Evolutionary conservation across 37 sponge, comb jelly and placozoan genomes (phyloP).

Genomic region (Theonella swinhoei): DNA sequence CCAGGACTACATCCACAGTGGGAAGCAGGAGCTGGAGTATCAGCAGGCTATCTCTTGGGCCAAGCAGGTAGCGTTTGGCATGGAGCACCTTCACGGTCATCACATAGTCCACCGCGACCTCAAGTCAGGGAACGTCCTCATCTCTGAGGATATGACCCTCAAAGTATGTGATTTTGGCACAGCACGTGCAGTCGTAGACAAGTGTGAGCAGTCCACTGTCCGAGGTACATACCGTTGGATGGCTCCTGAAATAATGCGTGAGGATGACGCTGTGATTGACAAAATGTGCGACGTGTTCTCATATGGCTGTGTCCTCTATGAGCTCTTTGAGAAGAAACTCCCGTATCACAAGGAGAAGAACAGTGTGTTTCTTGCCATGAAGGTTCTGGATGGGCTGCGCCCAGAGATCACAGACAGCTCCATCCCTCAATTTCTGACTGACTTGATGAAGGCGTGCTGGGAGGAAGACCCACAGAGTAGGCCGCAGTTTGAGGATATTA

Average conservation of each 20-base stretch:
- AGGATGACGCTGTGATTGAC: background rate
- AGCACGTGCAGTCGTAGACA: background rate
- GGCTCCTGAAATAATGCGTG: background rate
- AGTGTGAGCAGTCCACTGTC: background rate
- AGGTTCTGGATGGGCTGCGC: background rate
- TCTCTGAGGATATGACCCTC: background rate
- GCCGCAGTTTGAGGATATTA: background rate
- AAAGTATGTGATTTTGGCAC: background rate
- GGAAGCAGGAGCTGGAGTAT: background rate
- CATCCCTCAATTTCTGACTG: background rate
- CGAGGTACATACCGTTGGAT: background rate
- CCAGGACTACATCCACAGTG: background rate
- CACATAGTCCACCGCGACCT: background rate
- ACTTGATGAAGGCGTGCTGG: background rate
- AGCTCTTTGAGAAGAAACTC: background rate
- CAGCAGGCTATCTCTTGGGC: background rate
- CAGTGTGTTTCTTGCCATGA: background rate
- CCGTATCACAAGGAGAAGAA: background rate
- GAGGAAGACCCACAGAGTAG: background rate
- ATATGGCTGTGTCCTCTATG: background rate
- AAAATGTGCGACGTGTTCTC: background rate
- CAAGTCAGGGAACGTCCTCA: background rate
- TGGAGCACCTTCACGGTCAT: background rate
- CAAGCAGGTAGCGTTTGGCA: background rate
- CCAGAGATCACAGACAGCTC: background rate